These are phyloP conservation scores for Thymelicus sylvestris DNA, from an alignment of 2,888 invertebrate species.

Conservation along the genomic window DNA sequence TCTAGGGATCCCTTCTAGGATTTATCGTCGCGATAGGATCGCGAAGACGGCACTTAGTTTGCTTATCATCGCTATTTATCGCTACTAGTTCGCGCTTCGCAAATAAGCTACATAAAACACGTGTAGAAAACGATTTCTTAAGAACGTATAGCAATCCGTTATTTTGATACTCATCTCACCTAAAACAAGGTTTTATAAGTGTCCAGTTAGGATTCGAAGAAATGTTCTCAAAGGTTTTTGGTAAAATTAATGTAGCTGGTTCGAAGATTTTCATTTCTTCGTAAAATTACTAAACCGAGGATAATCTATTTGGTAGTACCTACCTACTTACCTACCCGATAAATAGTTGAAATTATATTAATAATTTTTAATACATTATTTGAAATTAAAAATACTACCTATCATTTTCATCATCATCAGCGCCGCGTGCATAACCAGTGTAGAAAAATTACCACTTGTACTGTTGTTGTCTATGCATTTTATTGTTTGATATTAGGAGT, in stretches of 20 bases:
- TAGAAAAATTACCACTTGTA: too few species aligned
- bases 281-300: too few species aligned
- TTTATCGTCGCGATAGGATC: constrained; percentile 49
- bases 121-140: constrained; percentile 42
- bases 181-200: background rate
- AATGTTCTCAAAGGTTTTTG: background rate
- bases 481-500: too few species aligned
- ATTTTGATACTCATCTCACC: background rate
- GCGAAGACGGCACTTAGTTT: constrained; percentile 42
- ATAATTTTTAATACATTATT: too few species aligned
- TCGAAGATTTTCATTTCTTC: too few species aligned
- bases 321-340: too few species aligned
- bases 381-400: too few species aligned
- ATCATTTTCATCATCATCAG: too few species aligned
- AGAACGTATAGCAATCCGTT: constrained; percentile 14
- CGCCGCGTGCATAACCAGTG: too few species aligned
- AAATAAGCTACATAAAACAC: constrained; percentile 53
- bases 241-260: background rate
- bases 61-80: constrained; percentile 63
- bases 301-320: too few species aligned
- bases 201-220: background rate
- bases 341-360: too few species aligned
- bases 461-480: too few species aligned
- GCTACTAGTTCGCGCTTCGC: constrained; percentile 56
- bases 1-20: constrained; percentile 39